Conservation (phyloP, 2,113 vertebrate genomes). For the Acanthisitta chloris region DNA sequence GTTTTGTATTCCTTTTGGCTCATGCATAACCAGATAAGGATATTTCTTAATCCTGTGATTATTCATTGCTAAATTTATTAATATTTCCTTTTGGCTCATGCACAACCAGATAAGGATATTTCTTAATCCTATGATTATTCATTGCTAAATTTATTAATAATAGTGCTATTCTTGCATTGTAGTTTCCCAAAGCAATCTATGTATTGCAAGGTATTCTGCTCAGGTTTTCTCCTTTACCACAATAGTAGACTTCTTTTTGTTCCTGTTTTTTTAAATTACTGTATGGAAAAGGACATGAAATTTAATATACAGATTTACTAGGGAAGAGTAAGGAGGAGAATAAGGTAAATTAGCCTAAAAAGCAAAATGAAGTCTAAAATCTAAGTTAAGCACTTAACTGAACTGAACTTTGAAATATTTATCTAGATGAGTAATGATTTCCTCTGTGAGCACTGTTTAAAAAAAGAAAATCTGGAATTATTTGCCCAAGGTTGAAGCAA, state of each 20-base stretch:
- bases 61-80: neutral
- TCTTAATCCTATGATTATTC: neutral
- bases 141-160: neutral
- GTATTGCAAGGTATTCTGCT: neutral
- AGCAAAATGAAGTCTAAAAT: neutral
- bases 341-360: neutral
- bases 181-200: neutral
- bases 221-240: neutral
- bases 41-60: neutral
- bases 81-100: neutral
- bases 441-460: neutral
- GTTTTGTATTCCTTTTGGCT: neutral
- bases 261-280: neutral
- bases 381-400: neutral
- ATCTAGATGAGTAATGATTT: neutral
- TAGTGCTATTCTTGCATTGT: neutral
- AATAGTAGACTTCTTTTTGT: fast-evolving
- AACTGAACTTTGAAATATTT: neutral
- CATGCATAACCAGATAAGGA: neutral
- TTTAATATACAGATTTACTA: neutral
- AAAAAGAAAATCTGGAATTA: neutral
- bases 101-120: neutral
- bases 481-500: neutral
- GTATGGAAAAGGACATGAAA: neutral
- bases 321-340: neutral